Percentiles rank a stretch among this genome's conserved stretches.
Conservation (phyloP, 2,888 invertebrate genomes). For the Pristionchus fissidentatus region DNA sequence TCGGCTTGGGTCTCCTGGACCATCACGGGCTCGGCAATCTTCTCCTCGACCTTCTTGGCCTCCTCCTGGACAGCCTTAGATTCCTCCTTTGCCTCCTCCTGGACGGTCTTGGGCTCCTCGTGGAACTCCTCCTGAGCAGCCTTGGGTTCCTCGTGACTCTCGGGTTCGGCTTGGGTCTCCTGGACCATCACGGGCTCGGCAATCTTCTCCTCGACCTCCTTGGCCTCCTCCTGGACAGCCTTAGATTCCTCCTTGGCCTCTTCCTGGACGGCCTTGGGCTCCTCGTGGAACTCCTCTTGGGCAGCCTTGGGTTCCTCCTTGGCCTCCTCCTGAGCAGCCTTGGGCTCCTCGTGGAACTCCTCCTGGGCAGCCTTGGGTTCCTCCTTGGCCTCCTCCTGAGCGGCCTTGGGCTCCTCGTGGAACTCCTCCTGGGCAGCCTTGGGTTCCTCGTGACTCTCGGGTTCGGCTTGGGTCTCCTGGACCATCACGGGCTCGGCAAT, state of each 20-base stretch:
- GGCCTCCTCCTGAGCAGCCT: background rate
- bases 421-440: background rate
- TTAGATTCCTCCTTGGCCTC: background rate
- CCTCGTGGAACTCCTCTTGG: background rate
- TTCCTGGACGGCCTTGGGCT: background rate
- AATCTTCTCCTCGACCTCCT: background rate
- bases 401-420: background rate
- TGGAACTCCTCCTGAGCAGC: background rate
- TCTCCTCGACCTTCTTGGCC: background rate
- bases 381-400: background rate
- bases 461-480: background rate
- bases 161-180: background rate
- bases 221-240: background rate
- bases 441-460: background rate
- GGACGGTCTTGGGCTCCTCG: background rate
- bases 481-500: background rate
- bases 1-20: background rate
- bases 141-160: background rate
- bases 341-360: background rate
- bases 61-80: background rate
- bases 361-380: background rate
- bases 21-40: background rate
- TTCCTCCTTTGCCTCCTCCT: background rate
- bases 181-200: background rate
- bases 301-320: background rate